Percentiles rank a stretch among this genome's conserved stretches.
Evolutionary conservation across 2,797 vertebrate genomes (phyloP).

Genomic region (Ceyx erithaca): DNA sequence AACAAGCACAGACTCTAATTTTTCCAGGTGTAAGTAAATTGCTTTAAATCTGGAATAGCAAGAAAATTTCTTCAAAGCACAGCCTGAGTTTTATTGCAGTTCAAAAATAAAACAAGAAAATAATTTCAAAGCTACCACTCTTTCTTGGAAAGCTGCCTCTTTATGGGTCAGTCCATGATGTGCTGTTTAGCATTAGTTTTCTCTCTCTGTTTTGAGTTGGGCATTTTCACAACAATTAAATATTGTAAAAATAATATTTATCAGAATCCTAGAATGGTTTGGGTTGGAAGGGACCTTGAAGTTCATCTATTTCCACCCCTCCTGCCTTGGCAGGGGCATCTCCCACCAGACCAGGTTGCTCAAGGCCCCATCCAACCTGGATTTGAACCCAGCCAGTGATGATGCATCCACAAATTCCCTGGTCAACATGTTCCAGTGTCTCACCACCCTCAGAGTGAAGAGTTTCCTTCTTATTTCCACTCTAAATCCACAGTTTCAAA

Average conservation of each 20-base stretch:
- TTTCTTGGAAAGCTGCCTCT: background rate
- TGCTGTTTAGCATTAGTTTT: background rate
- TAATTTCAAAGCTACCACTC: conserved; percentile 6
- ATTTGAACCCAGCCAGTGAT: too few relatives aligned
- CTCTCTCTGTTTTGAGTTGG: background rate
- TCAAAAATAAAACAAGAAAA: conserved; percentile 25
- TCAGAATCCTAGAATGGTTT: too few relatives aligned
- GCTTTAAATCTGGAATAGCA: background rate
- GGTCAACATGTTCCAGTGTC: too few relatives aligned
- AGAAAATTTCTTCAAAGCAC: background rate
- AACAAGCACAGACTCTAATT: background rate
- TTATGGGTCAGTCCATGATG: background rate
- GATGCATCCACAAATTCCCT: too few relatives aligned
- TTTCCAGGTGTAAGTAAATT: background rate
- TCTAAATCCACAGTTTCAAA: too few relatives aligned
- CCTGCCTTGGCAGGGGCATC: too few relatives aligned
- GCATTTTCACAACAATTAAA: background rate
- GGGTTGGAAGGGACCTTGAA: too few relatives aligned
- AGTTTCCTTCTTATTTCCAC: too few relatives aligned
- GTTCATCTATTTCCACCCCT: too few relatives aligned
- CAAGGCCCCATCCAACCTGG: too few relatives aligned
- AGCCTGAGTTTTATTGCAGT: background rate
- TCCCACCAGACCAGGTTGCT: too few relatives aligned
- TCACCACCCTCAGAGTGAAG: too few relatives aligned
- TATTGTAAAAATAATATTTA: background rate